These are phyloP conservation scores for Idaea biselata DNA, from an alignment of 2,888 invertebrate genomes.

Conservation along the genomic window DNA sequence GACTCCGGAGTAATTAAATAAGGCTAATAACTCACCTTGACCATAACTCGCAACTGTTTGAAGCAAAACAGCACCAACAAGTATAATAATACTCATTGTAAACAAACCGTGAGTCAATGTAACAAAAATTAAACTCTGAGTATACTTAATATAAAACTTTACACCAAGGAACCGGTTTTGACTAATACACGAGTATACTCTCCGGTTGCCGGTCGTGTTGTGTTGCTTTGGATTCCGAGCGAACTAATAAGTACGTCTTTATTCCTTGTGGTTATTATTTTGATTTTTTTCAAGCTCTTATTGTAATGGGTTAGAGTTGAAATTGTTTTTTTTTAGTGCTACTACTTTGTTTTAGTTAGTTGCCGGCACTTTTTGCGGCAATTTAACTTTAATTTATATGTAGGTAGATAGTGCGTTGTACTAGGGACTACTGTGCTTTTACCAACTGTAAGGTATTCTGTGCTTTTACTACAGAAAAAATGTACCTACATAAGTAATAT, in stretches of 20 bases:
- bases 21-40: slow-evolving; percentile 31
- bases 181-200: slow-evolving; percentile 39
- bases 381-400: not conserved
- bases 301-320: slow-evolving; percentile 18
- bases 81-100: slow-evolving; percentile 45
- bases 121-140: not conserved
- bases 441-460: no score
- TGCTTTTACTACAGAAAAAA: no score
- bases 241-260: slow-evolving; percentile 42
- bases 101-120: slow-evolving; percentile 23
- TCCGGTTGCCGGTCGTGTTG: slow-evolving; percentile 34
- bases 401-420: no score
- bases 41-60: slow-evolving; percentile 45
- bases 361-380: not conserved
- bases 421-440: no score
- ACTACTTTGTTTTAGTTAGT: not conserved
- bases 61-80: slow-evolving; percentile 39
- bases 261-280: slow-evolving; percentile 34
- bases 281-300: slow-evolving; percentile 19
- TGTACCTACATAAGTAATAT: no score
- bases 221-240: slow-evolving; percentile 37
- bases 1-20: not conserved
- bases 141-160: slow-evolving; percentile 22
- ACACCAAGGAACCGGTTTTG: slow-evolving; percentile 33
- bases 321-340: slow-evolving; percentile 14